Percentiles rank a stretch among this genome's conserved stretches.
Evolutionary conservation across 2,797 vertebrate genomes (phyloP).

Genomic region (Saxicola maurus): DNA sequence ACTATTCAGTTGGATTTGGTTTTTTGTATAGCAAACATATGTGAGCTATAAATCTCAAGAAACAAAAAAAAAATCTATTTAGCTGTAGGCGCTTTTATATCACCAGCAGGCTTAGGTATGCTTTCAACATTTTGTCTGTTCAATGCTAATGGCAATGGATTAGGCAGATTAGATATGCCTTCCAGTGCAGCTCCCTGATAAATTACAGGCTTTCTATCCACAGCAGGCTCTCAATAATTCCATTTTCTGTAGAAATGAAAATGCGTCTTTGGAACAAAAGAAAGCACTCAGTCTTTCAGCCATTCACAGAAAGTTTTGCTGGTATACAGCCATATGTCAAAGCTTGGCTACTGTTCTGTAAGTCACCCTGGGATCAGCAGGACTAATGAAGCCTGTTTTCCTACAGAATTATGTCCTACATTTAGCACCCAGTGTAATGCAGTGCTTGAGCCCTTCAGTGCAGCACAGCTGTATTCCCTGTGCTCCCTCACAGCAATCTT

Average conservation of each 20-base stretch:
- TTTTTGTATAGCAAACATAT: conserved; percentile 3
- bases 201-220: conserved; percentile 4
- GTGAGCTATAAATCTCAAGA: conserved; percentile 31
- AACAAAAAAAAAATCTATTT: conserved; percentile 1
- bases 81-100: not conserved
- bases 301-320: not conserved
- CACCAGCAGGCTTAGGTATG: not conserved
- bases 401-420: not conserved
- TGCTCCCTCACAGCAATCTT: not conserved
- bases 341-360: not conserved
- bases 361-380: not conserved
- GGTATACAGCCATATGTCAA: not conserved
- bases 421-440: not conserved
- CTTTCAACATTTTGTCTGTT: conserved; percentile 6
- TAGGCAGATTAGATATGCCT: conserved; percentile 8
- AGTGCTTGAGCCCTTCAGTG: not conserved
- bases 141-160: conserved; percentile 1
- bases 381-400: not conserved
- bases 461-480: not conserved
- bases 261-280: not conserved
- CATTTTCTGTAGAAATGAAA: conserved; percentile 7
- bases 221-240: not conserved
- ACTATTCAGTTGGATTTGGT: not conserved
- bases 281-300: not conserved
- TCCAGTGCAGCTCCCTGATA: not conserved